Base-by-base conservation (phyloP, 2,797 vertebrate genomes). In the Cossypha heuglini region DNA sequence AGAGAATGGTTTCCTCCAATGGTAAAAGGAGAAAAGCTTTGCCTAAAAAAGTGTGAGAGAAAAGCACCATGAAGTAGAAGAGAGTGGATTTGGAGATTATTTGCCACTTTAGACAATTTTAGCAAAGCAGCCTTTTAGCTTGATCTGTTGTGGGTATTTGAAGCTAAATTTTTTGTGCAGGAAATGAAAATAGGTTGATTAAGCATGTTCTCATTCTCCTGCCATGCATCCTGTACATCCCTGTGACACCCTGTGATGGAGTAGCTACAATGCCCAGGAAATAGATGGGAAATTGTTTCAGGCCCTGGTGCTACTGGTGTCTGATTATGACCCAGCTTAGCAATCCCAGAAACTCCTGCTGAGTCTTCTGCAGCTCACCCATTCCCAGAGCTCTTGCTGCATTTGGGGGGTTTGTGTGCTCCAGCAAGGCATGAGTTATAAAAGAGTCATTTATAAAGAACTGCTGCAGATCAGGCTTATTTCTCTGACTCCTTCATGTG, bases 341-440 rank as follows among this genome's bases (percentile, higher is more conserved):
- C 81, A 96, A 91, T 88, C 90, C 75, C 25, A 95, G 61, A 85
- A 97, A 96, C 95, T 93, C 63, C 73, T 92, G 91, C 63, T 71
- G 86, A 94, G 59, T 43, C 82, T n/a, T 46, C 75, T 66, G 82
- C 49, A 79, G 85, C 93, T 85, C 49, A 42, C 33, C 78, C 87
- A 38, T 90, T 90, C 92, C 72, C 55, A 3, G 57, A 86, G n/a
- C 58, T 73, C 92, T 90, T 11, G 1, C 35, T 0, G 54, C 69
- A 75, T 43, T 21, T 20, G 42, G 79, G 84, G 90, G 28, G 73
- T 92, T 84, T 90, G 67, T 95, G 73, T 40, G 73, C 64, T 93
- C 43, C 77, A 58, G 80, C 71, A 94, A 90, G 69, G 91, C 88
- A 6, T 29, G 37, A 84, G 75, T 51, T 88, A 73, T 33, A 82